Evolutionary conservation across 2,888 invertebrate species (phyloP).

Genomic region (Tuberolachnus salignus): DNA sequence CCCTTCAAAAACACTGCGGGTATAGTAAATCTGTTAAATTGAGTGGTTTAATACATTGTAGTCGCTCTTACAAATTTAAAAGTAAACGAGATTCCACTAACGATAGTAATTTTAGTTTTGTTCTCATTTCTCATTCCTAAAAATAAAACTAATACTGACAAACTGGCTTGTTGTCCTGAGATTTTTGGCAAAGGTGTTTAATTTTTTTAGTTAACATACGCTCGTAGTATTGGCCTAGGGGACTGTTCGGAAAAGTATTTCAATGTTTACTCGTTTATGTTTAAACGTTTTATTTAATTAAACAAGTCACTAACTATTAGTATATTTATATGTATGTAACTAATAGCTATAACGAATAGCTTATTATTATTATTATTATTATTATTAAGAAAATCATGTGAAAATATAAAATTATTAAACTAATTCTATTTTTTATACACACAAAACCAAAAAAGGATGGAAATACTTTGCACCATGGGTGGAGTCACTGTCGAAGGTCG

Average conservation of each 20-base stretch:
- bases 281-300: not conserved
- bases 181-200: slow-evolving; percentile 43
- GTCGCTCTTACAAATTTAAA: not conserved
- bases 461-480: no score
- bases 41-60: no score
- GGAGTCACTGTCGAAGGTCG: no score
- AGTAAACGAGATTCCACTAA: not conserved
- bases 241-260: slow-evolving; percentile 26
- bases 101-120: slow-evolving; percentile 24
- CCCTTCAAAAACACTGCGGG: no score
- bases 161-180: slow-evolving; percentile 30
- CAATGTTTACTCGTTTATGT: slow-evolving; percentile 40
- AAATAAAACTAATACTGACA: slow-evolving; percentile 43
- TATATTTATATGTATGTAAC: no score
- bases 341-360: no score
- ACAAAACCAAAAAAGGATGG: no score
- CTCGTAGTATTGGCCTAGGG: slow-evolving; percentile 23
- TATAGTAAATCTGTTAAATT: no score
- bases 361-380: no score
- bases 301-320: not conserved
- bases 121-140: slow-evolving; percentile 37
- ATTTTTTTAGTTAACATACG: slow-evolving; percentile 25
- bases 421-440: no score
- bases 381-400: no score
- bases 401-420: no score